These are phyloP conservation scores for Chelonus insularis DNA, from an alignment of 1,140 invertebrate genomes.

Conservation along the genomic window DNA sequence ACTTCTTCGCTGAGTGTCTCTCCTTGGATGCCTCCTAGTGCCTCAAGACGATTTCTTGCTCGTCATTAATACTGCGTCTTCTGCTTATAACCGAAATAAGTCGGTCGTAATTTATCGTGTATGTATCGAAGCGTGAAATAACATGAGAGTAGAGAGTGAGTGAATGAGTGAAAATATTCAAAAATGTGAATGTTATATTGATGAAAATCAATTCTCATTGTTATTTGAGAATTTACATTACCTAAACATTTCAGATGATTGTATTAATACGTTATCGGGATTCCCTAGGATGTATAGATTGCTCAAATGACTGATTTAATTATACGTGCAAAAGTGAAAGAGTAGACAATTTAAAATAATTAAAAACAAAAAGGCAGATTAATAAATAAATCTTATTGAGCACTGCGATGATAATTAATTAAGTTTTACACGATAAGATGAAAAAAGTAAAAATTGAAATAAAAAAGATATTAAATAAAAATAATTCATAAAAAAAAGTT, in stretches of 20 bases:
- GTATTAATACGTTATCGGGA: not conserved
- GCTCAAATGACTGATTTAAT: conserved; percentile 26
- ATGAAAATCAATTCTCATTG: too few species aligned
- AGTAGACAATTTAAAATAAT: too few species aligned
- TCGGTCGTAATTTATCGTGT: conserved; percentile 2
- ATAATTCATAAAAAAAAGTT: too few species aligned
- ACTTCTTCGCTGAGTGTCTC: conserved; percentile 81
- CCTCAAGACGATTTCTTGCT: conserved; percentile 55
- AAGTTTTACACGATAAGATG: conserved; percentile 22
- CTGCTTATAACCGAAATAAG: conserved; percentile 36
- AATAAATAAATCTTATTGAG: too few species aligned
- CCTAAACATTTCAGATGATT: not conserved
- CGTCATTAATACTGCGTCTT: conserved; percentile 50
- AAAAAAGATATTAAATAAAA: not conserved
- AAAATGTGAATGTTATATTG: too few species aligned
- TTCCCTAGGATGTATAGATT: conserved; percentile 20
- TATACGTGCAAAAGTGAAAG: conserved; percentile 8
- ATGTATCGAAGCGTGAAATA: not conserved
- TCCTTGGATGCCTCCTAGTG: conserved; percentile 72
- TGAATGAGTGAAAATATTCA: too few species aligned
- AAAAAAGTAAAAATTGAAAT: not conserved
- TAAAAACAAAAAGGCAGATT: too few species aligned
- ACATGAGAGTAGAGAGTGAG: not conserved
- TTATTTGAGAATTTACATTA: not conserved
- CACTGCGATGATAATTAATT: conserved; percentile 20